Percentiles rank a stretch among this genome's conserved stretches.
These are phyloP conservation scores for Trichoplusia ni DNA, from an alignment of 1,140 invertebrate genomes.

Conservation along the genomic window DNA sequence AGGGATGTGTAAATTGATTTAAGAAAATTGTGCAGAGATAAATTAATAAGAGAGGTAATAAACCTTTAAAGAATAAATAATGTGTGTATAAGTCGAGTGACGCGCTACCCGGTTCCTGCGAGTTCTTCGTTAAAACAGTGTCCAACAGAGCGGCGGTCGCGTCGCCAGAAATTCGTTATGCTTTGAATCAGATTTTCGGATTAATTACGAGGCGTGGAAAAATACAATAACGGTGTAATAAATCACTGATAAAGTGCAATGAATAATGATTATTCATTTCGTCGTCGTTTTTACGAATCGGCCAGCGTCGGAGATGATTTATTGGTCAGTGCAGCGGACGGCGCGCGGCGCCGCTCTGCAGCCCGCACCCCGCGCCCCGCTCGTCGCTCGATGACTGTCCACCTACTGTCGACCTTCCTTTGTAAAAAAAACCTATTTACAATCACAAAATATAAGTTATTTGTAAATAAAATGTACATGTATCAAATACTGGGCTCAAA, in stretches of 20 bases:
- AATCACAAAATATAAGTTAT: too few species aligned
- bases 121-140: too few species aligned
- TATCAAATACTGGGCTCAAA: too few species aligned
- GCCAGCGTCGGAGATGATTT: conserved; percentile 39
- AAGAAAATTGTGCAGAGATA: too few species aligned
- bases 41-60: too few species aligned
- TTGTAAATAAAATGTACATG: too few species aligned
- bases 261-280: conserved; percentile 62
- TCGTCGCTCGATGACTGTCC: neutral
- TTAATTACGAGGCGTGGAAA: conserved; percentile 57
- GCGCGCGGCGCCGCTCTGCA: conserved; percentile 20
- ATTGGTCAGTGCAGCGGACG: conserved; percentile 32
- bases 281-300: conserved; percentile 50
- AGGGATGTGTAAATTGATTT: too few species aligned
- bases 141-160: neutral
- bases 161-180: conserved; percentile 32
- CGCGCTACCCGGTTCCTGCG: too few species aligned
- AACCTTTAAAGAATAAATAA: too few species aligned
- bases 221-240: conserved; percentile 56
- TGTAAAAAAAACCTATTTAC: too few species aligned
- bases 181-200: conserved; percentile 45
- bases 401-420: neutral
- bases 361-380: neutral
- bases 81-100: too few species aligned
- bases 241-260: conserved; percentile 63